Evolutionary conservation across 1,140 invertebrate species (phyloP).

Genomic region (Sitophilus oryzae): DNA sequence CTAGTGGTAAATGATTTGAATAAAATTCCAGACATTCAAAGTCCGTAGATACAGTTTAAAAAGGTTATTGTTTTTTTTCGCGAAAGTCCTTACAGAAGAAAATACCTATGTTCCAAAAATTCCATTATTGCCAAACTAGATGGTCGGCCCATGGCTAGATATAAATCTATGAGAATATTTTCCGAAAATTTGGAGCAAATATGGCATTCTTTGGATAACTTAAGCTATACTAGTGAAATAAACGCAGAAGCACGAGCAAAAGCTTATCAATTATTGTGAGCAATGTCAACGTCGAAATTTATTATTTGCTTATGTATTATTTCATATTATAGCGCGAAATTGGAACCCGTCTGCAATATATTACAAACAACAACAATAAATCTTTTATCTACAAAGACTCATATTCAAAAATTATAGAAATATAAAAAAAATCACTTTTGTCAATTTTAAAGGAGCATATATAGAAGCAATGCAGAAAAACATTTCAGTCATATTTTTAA

Average conservation of each 20-base stretch:
- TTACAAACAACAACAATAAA: constrained; percentile 6
- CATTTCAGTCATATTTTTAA: too few relatives aligned
- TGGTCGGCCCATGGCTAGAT: constrained; percentile 27
- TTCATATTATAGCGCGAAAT: constrained; percentile 5
- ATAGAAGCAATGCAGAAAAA: too few relatives aligned
- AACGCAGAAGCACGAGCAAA: too few relatives aligned
- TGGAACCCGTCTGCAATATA: constrained; percentile 9
- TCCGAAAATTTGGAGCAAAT: constrained; percentile 7
- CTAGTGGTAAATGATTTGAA: constrained; percentile 31
- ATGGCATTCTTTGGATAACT: neutral
- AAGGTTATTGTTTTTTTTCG: constrained; percentile 26
- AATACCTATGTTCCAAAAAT: constrained; percentile 23
- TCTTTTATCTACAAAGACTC: constrained; percentile 3
- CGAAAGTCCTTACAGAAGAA: constrained; percentile 14
- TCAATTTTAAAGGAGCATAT: too few relatives aligned
- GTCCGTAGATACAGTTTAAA: constrained; percentile 7
- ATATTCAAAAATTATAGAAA: too few relatives aligned
- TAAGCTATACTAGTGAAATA: constrained; percentile 1
- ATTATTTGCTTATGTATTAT: neutral
- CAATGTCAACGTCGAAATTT: too few relatives aligned
- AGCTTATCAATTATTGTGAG: too few relatives aligned
- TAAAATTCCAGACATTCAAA: constrained; percentile 10
- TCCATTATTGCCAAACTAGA: constrained; percentile 22
- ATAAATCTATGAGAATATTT: too few relatives aligned
- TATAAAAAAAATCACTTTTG: neutral